phyloP scores from a whole-genome alignment of 2,113 vertebrate genomes.

The Trogon surrucura region DNA sequence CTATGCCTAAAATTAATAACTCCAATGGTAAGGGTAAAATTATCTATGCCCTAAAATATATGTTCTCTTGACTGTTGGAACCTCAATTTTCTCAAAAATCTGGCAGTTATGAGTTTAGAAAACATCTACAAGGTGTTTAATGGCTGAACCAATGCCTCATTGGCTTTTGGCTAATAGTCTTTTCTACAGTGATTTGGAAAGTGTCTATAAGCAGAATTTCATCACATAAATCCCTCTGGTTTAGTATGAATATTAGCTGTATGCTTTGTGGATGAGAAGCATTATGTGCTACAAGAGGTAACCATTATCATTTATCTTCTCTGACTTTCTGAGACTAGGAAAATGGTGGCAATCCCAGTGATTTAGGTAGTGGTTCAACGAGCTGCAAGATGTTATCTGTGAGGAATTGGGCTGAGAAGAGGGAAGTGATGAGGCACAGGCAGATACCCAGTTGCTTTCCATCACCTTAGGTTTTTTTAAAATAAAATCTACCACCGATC shows the following conservation, averaged over 20 bases:
- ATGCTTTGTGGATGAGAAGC: background rate
- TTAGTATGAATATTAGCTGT: slow-evolving; percentile 35
- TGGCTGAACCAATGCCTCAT: slow-evolving; percentile 18
- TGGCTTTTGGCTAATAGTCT: slow-evolving; percentile 16
- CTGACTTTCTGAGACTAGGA: background rate
- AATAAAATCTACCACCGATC: background rate
- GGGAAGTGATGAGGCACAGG: background rate
- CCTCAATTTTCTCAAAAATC: background rate
- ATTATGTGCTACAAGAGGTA: slow-evolving; percentile 9
- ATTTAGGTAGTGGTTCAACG: background rate
- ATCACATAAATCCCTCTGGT: slow-evolving; percentile 16
- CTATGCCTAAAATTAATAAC: background rate
- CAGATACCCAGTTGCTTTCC: background rate
- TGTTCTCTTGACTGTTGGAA: background rate
- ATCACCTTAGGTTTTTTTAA: background rate
- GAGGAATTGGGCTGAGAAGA: background rate
- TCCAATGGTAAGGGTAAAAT: background rate
- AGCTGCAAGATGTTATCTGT: background rate
- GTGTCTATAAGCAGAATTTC: slow-evolving; percentile 6
- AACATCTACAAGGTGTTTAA: slow-evolving; percentile 8
- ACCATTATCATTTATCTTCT: slow-evolving; percentile 36
- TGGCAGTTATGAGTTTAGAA: background rate
- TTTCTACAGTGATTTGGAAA: slow-evolving; percentile 7
- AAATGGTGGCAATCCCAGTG: background rate
- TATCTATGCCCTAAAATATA: background rate